phyloP scores from a whole-genome alignment of 2,888 invertebrate species.

The Xylocampa areola region DNA sequence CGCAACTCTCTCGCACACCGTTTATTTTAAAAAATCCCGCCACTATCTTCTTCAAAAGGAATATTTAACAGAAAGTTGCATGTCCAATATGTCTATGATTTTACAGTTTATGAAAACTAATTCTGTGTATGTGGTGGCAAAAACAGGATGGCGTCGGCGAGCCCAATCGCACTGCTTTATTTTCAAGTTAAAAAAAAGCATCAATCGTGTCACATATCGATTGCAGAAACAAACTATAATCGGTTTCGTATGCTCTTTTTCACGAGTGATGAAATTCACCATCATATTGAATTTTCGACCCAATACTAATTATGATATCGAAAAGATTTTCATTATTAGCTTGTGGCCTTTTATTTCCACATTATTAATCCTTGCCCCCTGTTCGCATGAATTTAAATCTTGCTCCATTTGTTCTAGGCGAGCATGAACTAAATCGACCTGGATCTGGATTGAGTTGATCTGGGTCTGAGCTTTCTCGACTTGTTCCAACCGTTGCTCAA shows the following conservation, averaged over 20 bases:
- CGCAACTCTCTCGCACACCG: no score
- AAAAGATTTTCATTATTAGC: conserved; percentile 8
- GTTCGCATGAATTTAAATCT: background rate
- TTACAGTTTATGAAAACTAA: no score
- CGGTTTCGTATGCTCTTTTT: conserved; percentile 4
- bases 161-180: no score
- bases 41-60: no score
- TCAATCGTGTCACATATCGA: conserved; percentile 7
- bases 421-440: background rate
- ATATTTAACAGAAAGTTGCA: no score
- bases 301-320: conserved; percentile 5
- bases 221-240: conserved; percentile 12
- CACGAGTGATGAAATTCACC: conserved; percentile 8
- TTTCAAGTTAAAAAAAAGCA: no score
- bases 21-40: no score
- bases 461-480: no score
- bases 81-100: no score
- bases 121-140: no score
- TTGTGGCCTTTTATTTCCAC: conserved; percentile 4
- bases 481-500: background rate
- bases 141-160: no score
- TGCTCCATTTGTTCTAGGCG: background rate
- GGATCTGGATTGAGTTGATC: background rate
- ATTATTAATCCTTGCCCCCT: conserved; percentile 1
- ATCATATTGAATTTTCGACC: background rate